Evolutionary conservation across 2,113 vertebrate species (phyloP).

Genomic region (Melanostigma gelatinosum): DNA sequence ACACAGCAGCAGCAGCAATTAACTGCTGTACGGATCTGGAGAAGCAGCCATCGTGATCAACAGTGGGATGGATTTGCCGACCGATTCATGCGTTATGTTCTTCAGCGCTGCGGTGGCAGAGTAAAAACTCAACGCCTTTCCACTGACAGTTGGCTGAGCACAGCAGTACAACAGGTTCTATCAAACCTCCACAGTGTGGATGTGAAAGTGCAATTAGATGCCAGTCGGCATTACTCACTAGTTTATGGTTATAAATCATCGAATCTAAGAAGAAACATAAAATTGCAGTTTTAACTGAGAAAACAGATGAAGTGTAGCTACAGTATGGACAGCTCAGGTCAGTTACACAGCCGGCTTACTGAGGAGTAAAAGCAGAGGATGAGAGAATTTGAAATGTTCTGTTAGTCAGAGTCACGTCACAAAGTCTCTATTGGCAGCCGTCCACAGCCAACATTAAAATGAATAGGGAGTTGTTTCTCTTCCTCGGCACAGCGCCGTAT

Average conservation of each 20-base stretch:
- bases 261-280: background rate
- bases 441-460: conserved; percentile 30
- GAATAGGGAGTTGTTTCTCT: background rate
- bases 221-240: background rate
- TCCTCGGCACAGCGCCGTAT: conserved; percentile 2
- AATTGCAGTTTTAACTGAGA: background rate
- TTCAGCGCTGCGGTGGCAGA: background rate
- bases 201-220: background rate
- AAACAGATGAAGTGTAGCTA: background rate
- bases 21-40: background rate
- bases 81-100: background rate
- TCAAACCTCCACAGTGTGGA: no score
- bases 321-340: background rate
- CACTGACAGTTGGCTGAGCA: background rate
- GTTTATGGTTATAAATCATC: background rate
- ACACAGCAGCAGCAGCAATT: conserved; percentile 1
- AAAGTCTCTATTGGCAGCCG: background rate
- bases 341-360: background rate
- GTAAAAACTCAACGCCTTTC: background rate
- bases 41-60: background rate
- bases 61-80: background rate
- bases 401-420: background rate
- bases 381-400: background rate
- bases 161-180: no score
- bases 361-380: background rate